Conservation (phyloP, 2,113 vertebrate genomes). For the Dipodomys merriami region DNA sequence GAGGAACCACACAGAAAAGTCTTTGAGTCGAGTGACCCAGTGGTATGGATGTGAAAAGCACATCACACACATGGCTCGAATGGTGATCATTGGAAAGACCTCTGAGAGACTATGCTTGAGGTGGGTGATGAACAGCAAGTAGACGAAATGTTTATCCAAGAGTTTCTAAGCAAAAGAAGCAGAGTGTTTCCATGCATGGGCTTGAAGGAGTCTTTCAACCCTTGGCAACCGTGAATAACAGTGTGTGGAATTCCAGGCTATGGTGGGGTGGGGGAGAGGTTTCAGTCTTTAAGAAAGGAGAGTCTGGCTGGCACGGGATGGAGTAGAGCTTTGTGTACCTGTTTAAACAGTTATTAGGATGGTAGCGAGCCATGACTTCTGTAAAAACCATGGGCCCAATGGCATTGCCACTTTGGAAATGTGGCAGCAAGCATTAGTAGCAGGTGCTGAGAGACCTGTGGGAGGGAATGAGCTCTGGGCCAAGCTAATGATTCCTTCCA, state of each 20-base stretch:
- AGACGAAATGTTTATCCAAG: no score
- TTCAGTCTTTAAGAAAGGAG: background rate
- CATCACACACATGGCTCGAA: background rate
- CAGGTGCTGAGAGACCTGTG: background rate
- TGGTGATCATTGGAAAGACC: background rate
- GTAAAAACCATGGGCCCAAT: rapidly evolving
- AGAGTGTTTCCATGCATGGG: background rate
- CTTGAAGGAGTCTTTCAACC: background rate
- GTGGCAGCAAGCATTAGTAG: rapidly evolving
- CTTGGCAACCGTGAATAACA: background rate
- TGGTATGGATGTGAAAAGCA: background rate
- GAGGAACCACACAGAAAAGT: background rate
- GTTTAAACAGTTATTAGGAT: rapidly evolving
- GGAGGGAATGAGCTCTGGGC: background rate
- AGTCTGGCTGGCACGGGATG: background rate
- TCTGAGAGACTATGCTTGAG: background rate
- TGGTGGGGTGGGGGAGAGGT: background rate
- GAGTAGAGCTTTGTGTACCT: background rate
- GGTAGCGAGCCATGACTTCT: background rate
- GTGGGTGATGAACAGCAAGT: background rate
- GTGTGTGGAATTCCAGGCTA: background rate
- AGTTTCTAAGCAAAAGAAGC: background rate
- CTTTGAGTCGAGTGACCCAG: background rate
- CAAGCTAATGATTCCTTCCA: background rate
- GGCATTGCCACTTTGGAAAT: background rate